phyloP scores from a whole-genome alignment of 2,888 invertebrate genomes.

The Caenorhabditis macrosperma region DNA sequence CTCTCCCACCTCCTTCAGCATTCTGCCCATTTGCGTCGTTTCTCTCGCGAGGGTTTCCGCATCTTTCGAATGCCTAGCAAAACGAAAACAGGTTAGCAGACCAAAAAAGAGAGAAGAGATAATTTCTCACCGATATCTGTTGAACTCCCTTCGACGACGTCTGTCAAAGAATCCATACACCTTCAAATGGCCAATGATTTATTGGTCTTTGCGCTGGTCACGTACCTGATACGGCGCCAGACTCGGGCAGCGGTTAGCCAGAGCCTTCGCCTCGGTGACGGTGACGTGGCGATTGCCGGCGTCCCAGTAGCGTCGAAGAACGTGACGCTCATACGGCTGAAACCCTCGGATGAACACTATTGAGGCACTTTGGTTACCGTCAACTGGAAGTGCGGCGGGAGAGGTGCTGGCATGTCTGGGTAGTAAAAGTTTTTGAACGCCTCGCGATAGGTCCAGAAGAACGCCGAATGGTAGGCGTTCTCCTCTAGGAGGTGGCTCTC shows the following conservation, averaged over 20 bases:
- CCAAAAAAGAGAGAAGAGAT: not conserved
- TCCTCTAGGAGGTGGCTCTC: slow-evolving; percentile 3
- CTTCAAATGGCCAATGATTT: not conserved
- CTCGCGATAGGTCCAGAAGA: slow-evolving; percentile 46
- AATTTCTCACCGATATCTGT: slow-evolving; percentile 12
- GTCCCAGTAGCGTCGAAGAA: slow-evolving; percentile 38
- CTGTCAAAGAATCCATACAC: slow-evolving; percentile 33
- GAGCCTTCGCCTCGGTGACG: slow-evolving; percentile 1
- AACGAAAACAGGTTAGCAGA: not conserved
- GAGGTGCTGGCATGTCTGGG: slow-evolving; percentile 30
- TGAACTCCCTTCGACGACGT: slow-evolving; percentile 21
- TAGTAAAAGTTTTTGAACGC: slow-evolving; percentile 40
- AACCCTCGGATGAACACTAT: not conserved
- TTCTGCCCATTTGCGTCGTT: slow-evolving; percentile 9
- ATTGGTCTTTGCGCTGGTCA: not conserved
- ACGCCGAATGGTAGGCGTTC: slow-evolving; percentile 23
- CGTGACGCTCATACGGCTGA: not conserved
- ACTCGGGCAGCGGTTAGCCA: slow-evolving; percentile 4
- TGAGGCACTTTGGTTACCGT: slow-evolving; percentile 2
- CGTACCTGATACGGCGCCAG: slow-evolving; percentile 19
- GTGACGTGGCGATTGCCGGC: slow-evolving; percentile 44
- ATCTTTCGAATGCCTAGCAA: slow-evolving; percentile 1
- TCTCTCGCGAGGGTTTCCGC: slow-evolving; percentile 30
- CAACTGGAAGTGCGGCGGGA: slow-evolving; percentile 12
- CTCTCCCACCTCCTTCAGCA: slow-evolving; percentile 11